Base-by-base conservation (phyloP, 2,888 invertebrate species). In the Pollenia amentaria region DNA sequence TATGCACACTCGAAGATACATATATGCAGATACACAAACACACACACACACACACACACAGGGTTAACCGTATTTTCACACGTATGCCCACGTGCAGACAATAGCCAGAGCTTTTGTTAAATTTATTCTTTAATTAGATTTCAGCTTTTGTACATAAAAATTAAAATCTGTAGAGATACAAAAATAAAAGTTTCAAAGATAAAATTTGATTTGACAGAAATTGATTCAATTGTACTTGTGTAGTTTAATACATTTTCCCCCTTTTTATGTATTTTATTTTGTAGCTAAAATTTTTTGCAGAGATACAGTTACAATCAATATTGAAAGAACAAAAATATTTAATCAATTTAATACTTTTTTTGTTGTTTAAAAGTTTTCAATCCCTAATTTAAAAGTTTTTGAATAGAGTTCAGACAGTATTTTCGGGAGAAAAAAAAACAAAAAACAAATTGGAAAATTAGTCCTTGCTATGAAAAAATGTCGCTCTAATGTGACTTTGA, bases 101-200 rank as follows among this genome's bases (percentile, higher is more conserved):
- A 46, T 46, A 65, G 40, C 18, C 64, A 65, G 46, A 80, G 48
- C 21, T 67, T 67, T 48, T 48, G 12, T 2, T 65, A 73, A 55
- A 67, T 75, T 57, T 51, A 60, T 67, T 75, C 21, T 75, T 65
- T 67, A 81, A 81, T 81, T 81, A 51, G 67, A 81, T 81, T 81
- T 70, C 3, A 16, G 64, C 29, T 29, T 80, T 72, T 80, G 64
- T 16, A 40, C 38, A 69, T 55, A 55, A 57, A 16, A 69, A 40
- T 48, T 46, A 40, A 69, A 67, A 69, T 38, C 78, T 60, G 11
- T 69, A 69, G 18, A 60, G 42, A 76, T 44, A 42, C 53, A 65
- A 62, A 73, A 75, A 46, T 6, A n/a, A 21, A 18, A 18, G 14
- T 18, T 14, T 29, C 21, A 1, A 1, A 40, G 11, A 42, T 44